These are phyloP conservation scores for Burhinus bistriatus DNA, from an alignment of 2,113 vertebrate species.

Conservation along the genomic window DNA sequence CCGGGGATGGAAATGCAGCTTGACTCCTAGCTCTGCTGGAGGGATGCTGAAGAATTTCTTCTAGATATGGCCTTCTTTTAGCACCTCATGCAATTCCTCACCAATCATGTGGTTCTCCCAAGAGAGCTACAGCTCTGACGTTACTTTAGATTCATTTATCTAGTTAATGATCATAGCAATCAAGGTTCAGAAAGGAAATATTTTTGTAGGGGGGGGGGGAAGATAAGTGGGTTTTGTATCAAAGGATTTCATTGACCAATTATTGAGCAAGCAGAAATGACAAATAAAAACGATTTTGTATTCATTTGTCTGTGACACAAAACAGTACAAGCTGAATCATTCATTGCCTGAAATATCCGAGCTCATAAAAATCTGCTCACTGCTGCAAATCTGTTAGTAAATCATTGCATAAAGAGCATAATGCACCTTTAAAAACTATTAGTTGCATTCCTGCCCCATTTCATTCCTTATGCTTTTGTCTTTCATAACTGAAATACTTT, in stretches of 20 bases:
- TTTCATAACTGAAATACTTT: background rate
- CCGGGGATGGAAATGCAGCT: background rate
- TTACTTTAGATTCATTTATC: background rate
- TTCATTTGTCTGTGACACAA: background rate
- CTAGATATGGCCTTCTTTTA: background rate
- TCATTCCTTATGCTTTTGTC: background rate
- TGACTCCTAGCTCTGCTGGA: background rate
- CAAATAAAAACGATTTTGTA: background rate
- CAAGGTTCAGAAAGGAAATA: background rate
- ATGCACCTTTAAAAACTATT: constrained; percentile 5
- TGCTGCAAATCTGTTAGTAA: constrained; percentile 2
- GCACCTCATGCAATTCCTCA: background rate
- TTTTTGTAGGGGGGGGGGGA: background rate
- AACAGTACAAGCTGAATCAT: background rate
- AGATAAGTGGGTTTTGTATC: background rate
- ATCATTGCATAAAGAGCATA: background rate
- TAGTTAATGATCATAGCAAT: background rate
- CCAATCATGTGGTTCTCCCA: background rate
- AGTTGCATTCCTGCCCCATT: background rate
- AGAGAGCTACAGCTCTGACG: background rate
- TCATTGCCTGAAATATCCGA: background rate
- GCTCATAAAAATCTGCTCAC: background rate
- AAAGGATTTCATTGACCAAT: background rate
- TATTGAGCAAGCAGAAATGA: background rate
- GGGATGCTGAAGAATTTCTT: background rate